Base-by-base conservation (phyloP, 2,797 vertebrate species). In the Cyprinella venusta region DNA sequence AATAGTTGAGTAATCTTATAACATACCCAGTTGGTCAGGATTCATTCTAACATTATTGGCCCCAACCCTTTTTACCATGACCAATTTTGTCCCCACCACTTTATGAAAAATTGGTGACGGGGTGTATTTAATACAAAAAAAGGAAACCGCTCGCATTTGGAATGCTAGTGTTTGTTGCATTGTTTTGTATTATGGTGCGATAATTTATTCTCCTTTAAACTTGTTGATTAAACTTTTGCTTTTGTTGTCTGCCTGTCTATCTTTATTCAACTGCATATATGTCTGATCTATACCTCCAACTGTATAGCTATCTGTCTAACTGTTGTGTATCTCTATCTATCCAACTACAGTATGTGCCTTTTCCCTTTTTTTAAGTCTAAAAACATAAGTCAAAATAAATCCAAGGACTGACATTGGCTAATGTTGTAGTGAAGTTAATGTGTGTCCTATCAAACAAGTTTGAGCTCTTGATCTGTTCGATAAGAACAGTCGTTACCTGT, bases 1-100 rank as follows among this genome's bases (percentile, higher is more conserved):
- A 26, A 40, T 56, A 64, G 45, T 45, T 24, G 63, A 67, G 33
- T 38, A 79, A 72, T 81, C 36, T 63, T 63, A n/a, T 61, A 56
- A 69, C n/a, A 61, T 48, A 9, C 40, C 24, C 40, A 59, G 67
- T 59, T 59, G 52, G 24, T 38, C 21, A 65, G 33, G n/a, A 54
- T 26, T 79, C 15, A 68, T 54, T 68, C 8, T 8, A 54, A 24
- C 13, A 26, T 24, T 76, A 24, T n/a, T 40, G 30, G 33, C 33
- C 64, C 15, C 18, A 19, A 24, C 6, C 38, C 70, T 21, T 74
- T 54, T 33, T 74, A 54, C 26, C 13, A 5, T 19, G 42, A 45
- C 12, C 6, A 15, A 24, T 63, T 63, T 30, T 63, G 33, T 38
- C 8, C 64, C 26, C 4, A 5, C 0, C 5, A 36, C 3, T 21